These are phyloP conservation scores for Pempheris klunzingeri DNA, from an alignment of 2,797 vertebrate species.

Conservation along the genomic window DNA sequence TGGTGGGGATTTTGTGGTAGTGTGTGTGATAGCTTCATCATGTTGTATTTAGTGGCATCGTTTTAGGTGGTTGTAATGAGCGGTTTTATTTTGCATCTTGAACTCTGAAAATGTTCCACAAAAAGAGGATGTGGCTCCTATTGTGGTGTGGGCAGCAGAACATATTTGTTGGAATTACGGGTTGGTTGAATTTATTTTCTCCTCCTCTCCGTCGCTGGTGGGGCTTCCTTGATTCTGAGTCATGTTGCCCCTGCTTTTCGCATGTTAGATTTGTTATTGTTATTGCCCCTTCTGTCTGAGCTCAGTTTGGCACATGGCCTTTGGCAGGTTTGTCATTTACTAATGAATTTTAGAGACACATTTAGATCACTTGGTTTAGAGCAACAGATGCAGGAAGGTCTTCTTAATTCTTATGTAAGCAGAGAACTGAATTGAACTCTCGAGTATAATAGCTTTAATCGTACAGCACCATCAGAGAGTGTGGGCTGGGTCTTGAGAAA, in stretches of 20 bases:
- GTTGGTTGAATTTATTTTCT: slow-evolving; percentile 37
- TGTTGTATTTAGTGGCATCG: slow-evolving; percentile 31
- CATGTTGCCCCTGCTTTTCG: slow-evolving; percentile 15
- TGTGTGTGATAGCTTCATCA: slow-evolving; percentile 23
- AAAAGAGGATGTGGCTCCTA: slow-evolving; percentile 22
- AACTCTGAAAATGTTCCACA: slow-evolving; percentile 29
- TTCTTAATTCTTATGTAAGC: background rate
- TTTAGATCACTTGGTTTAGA: slow-evolving; percentile 1
- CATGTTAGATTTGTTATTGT: slow-evolving; percentile 1
- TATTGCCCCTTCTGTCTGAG: background rate
- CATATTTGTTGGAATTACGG: slow-evolving; percentile 21
- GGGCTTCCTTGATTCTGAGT: slow-evolving; percentile 28
- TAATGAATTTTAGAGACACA: background rate
- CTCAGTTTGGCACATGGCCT: background rate
- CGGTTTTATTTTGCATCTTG: slow-evolving; percentile 22
- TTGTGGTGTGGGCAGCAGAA: slow-evolving; percentile 21
- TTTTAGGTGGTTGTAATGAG: slow-evolving; percentile 28
- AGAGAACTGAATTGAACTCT: background rate
- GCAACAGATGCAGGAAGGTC: background rate
- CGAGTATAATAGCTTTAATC: background rate
- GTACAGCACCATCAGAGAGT: background rate
- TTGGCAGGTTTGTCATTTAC: background rate
- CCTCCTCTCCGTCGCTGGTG: slow-evolving; percentile 12
- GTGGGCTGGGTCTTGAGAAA: slow-evolving; percentile 4
- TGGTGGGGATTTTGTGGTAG: slow-evolving; percentile 15